A percentile compares a stretch with the other conserved stretches of the same genome.
Evolutionary conservation across 1,140 invertebrate genomes (phyloP).

Genomic region (Cylas formicarius): DNA sequence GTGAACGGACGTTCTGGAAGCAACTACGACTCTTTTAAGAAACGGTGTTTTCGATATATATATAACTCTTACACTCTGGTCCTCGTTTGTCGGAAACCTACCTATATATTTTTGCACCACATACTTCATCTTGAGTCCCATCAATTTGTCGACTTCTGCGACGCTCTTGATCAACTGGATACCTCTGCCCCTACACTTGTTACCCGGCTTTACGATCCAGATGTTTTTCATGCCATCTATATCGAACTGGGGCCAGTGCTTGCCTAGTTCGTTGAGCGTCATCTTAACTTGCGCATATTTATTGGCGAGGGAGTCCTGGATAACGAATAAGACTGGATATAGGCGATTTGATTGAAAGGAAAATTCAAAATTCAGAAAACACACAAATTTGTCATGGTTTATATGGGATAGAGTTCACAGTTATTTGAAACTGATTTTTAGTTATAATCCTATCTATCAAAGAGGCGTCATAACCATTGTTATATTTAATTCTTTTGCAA

Average conservation of each 20-base stretch:
- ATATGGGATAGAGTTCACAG: too few relatives aligned
- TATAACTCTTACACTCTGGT: slow-evolving; percentile 1
- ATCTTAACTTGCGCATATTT: slow-evolving; percentile 39
- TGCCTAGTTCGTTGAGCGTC: slow-evolving; percentile 47
- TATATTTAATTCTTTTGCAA: too few relatives aligned
- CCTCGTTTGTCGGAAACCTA: slow-evolving; percentile 42
- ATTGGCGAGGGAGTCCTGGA: slow-evolving; percentile 19
- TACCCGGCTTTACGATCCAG: slow-evolving; percentile 94
- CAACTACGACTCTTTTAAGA: slow-evolving; percentile 21
- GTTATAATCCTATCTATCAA: too few relatives aligned
- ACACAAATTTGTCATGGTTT: too few relatives aligned
- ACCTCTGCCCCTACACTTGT: slow-evolving; percentile 84
- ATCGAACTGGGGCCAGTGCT: slow-evolving; percentile 72
- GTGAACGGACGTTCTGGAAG: slow-evolving; percentile 72
- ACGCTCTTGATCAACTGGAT: slow-evolving; percentile 81
- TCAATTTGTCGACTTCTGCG: slow-evolving; percentile 73
- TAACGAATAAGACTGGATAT: neutral
- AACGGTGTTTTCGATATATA: slow-evolving; percentile 13
- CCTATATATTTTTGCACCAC: slow-evolving; percentile 95
- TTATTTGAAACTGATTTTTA: too few relatives aligned
- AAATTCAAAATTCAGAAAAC: slow-evolving; percentile 1
- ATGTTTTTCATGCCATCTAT: slow-evolving; percentile 80
- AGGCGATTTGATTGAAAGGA: neutral
- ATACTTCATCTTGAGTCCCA: slow-evolving; percentile 57
- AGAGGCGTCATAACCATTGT: too few relatives aligned